Conservation (phyloP, 2,113 vertebrate species). For the Cyanocitta stelleri region DNA sequence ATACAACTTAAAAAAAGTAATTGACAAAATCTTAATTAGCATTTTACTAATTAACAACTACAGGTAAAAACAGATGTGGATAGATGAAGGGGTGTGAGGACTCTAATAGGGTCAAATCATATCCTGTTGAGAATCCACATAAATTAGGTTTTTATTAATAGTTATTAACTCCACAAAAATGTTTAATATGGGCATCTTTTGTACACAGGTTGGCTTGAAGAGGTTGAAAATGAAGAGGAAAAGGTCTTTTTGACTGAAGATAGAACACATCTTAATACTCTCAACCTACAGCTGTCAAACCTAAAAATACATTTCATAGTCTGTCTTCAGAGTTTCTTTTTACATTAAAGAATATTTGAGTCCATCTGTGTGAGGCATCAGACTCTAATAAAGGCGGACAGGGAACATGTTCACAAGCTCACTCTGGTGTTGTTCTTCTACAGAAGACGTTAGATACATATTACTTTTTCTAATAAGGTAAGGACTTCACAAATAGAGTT, state of each 20-base stretch:
- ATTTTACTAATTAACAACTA: slow-evolving; percentile 28
- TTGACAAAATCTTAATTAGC: slow-evolving; percentile 32
- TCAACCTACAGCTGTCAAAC: not conserved
- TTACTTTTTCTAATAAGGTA: not conserved
- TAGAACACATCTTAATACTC: not conserved
- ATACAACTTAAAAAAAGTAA: not conserved
- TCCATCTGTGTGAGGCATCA: not conserved
- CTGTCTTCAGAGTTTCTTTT: not conserved
- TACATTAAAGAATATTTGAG: not conserved
- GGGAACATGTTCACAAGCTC: not conserved
- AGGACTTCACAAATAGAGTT: not conserved
- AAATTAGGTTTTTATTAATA: not conserved
- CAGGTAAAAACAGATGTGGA: not conserved
- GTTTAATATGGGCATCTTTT: not conserved
- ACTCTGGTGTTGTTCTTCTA: not conserved
- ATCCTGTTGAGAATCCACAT: not conserved
- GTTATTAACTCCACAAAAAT: not conserved
- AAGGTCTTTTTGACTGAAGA: not conserved
- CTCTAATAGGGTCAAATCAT: not conserved
- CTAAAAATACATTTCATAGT: not conserved
- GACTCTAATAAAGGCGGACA: not conserved
- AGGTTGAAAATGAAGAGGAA: not conserved
- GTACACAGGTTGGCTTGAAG: not conserved
- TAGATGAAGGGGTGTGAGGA: not conserved
- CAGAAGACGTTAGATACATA: not conserved